phyloP scores from a whole-genome alignment of 2,888 invertebrate genomes.

The Heliconius hortense region DNA sequence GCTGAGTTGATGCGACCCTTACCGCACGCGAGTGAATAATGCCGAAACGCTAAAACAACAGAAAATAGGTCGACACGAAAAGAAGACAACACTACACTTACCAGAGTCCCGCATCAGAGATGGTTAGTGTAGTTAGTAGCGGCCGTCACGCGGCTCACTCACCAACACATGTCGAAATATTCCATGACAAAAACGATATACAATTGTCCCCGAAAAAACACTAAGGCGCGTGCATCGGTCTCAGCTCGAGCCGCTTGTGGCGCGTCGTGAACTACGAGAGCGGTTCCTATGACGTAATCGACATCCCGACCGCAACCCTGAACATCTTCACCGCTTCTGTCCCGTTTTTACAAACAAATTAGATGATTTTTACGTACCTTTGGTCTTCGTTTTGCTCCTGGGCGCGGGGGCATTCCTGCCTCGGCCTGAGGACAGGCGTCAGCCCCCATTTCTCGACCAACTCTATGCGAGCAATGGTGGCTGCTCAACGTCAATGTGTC shows the following conservation, averaged over 20 bases:
- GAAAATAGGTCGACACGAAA: constrained; percentile 50
- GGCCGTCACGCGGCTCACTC: constrained; percentile 59
- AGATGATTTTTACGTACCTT: constrained; percentile 80
- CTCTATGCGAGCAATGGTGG: constrained; percentile 98
- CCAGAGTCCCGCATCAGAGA: constrained; percentile 46
- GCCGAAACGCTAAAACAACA: constrained; percentile 44
- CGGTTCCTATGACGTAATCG: constrained; percentile 50
- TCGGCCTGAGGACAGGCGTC: constrained; percentile 98
- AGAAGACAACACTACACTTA: constrained; percentile 53
- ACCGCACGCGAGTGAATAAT: constrained; percentile 39
- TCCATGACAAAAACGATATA: constrained; percentile 59
- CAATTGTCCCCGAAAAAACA: constrained; percentile 40
- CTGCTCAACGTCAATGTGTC: constrained; percentile 83
- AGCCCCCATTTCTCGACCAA: constrained; percentile 99
- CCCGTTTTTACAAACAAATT: neutral
- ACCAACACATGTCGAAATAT: constrained; percentile 77
- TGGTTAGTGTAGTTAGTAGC: constrained; percentile 58
- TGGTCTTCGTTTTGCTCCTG: constrained; percentile 86
- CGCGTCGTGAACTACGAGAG: constrained; percentile 46
- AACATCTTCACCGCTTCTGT: constrained; percentile 45
- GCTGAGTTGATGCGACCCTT: constrained; percentile 39
- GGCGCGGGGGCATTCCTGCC: constrained; percentile 95
- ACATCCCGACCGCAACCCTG: constrained; percentile 57
- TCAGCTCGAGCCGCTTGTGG: constrained; percentile 47
- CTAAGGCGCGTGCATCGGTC: constrained; percentile 50